phyloP scores from a whole-genome alignment of 2,888 invertebrate genomes.

The Galerucella nymphaeae region DNA sequence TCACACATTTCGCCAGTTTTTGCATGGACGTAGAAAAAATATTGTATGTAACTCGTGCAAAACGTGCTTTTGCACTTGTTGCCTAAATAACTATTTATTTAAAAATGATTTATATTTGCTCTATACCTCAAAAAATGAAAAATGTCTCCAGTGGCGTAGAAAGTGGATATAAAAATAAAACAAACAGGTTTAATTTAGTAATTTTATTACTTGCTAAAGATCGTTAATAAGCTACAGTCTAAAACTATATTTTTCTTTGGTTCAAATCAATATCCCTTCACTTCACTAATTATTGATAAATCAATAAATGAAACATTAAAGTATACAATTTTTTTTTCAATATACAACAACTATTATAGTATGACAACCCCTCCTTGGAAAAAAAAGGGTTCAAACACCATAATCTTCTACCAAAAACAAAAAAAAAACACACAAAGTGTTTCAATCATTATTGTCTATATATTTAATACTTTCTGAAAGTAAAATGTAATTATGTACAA shows the following conservation, averaged over 20 bases:
- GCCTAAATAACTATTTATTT: no score
- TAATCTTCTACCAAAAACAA: slow-evolving; percentile 51
- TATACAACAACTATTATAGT: slow-evolving; percentile 55
- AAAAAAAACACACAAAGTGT: slow-evolving; percentile 58
- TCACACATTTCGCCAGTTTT: no score
- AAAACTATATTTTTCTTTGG: slow-evolving; percentile 62
- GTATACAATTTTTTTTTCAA: slow-evolving; percentile 51
- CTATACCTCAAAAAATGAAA: not conserved
- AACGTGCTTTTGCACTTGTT: no score
- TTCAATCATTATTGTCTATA: slow-evolving; percentile 61
- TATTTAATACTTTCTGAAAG: slow-evolving; percentile 57
- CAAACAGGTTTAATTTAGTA: slow-evolving; percentile 34
- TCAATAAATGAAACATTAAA: slow-evolving; percentile 53
- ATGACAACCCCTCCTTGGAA: slow-evolving; percentile 46
- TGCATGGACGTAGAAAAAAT: no score
- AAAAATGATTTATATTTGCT: no score
- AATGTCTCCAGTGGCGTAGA: not conserved
- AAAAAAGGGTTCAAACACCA: slow-evolving; percentile 55
- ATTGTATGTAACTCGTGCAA: no score
- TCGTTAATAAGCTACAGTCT: slow-evolving; percentile 59
- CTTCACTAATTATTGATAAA: slow-evolving; percentile 52
- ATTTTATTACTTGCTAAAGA: slow-evolving; percentile 56
- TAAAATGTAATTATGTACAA: slow-evolving; percentile 47
- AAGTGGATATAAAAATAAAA: slow-evolving; percentile 20
- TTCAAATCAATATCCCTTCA: slow-evolving; percentile 49